A percentile compares a stretch with the other conserved stretches of the same genome.
These are phyloP conservation scores for Phyllotreta cruciferae DNA, from an alignment of 2,888 invertebrate genomes.

Conservation along the genomic window DNA sequence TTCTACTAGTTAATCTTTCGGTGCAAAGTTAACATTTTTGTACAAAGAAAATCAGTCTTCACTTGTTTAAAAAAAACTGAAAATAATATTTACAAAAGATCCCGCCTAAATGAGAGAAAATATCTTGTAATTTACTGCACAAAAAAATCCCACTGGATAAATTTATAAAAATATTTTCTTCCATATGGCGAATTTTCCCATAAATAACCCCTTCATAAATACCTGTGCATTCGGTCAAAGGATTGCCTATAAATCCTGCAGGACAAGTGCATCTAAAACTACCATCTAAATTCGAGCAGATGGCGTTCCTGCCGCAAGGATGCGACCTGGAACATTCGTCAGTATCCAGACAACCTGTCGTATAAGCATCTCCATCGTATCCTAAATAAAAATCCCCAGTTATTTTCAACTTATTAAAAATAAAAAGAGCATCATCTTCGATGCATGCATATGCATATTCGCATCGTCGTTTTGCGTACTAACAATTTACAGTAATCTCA, in stretches of 20 bases:
- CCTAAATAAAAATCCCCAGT: constrained; percentile 30
- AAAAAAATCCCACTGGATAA: too few species aligned
- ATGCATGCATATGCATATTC: background rate
- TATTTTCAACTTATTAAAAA: constrained; percentile 51
- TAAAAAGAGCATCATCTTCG: background rate
- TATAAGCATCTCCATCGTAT: constrained; percentile 80
- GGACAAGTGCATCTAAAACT: constrained; percentile 84
- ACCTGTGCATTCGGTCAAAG: constrained; percentile 78
- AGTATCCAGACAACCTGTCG: constrained; percentile 73
- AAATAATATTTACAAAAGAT: constrained; percentile 40
- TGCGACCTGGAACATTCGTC: constrained; percentile 75
- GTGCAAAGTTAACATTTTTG: constrained; percentile 29
- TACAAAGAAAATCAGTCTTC: constrained; percentile 60
- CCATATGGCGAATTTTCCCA: background rate
- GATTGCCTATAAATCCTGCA: constrained; percentile 82
- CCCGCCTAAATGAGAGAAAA: background rate
- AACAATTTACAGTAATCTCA: background rate
- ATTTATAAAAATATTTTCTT: background rate
- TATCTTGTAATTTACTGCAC: too few species aligned
- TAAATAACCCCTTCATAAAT: constrained; percentile 46
- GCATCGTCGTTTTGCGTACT: background rate
- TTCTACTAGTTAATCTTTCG: constrained; percentile 9
- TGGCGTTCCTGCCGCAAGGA: constrained; percentile 78
- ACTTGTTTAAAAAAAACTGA: constrained; percentile 48
- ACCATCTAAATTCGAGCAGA: constrained; percentile 81